These are phyloP conservation scores for Ormyrus labotus DNA, from an alignment of 2,888 invertebrate species.

Conservation along the genomic window DNA sequence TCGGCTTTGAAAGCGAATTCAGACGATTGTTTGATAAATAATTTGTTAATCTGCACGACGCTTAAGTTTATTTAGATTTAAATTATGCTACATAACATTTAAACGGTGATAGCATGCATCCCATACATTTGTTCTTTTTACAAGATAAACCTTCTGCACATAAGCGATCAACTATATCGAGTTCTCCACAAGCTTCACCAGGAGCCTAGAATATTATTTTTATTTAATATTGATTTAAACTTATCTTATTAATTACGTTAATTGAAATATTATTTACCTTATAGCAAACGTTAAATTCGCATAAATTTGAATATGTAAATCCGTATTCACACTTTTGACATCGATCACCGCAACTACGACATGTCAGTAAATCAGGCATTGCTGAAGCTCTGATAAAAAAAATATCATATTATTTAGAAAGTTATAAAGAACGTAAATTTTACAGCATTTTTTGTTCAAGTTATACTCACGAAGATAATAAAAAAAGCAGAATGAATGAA, in stretches of 20 bases:
- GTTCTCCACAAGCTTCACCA: constrained; percentile 33
- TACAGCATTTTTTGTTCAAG: too few species aligned
- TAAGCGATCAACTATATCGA: constrained; percentile 33
- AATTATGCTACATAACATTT: constrained; percentile 11
- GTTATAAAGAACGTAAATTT: too few species aligned
- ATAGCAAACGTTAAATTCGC: constrained; percentile 35
- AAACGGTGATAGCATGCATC: constrained; percentile 28
- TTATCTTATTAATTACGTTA: background rate
- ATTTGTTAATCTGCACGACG: too few species aligned
- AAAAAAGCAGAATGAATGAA: too few species aligned
- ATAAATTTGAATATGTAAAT: constrained; percentile 21
- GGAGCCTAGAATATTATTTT: constrained; percentile 28
- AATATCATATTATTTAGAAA: background rate
- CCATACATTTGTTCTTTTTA: constrained; percentile 32
- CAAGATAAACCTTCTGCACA: constrained; percentile 47
- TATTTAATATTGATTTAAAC: background rate
- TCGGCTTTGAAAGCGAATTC: too few species aligned
- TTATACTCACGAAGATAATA: too few species aligned
- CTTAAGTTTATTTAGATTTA: too few species aligned
- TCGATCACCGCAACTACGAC: constrained; percentile 22
- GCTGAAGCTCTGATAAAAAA: constrained; percentile 6
- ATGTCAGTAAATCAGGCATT: background rate
- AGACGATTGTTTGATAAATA: too few species aligned
- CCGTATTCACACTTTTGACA: constrained; percentile 38
- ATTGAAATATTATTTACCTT: constrained; percentile 28